Evolutionary conservation across 2,888 invertebrate genomes (phyloP), one percentile per base, ranked within the genome.

Genomic region (Neoascia interrupta): DNA sequence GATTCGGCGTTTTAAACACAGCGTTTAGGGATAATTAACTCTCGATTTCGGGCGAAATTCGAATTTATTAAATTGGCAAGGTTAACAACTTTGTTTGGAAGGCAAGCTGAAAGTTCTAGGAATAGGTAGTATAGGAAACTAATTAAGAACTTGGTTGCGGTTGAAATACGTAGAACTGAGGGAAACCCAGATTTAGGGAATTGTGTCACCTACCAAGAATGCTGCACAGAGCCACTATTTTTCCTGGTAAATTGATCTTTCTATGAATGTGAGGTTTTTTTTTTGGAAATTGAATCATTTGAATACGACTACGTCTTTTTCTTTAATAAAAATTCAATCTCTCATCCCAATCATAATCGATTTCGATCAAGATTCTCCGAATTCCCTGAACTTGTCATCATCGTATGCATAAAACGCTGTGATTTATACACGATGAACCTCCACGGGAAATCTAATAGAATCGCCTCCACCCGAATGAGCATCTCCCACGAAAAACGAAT

Each of bases 381-480:
- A 53, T 76, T 76, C 70, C 34, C 34, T 58, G 64, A 70, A 64
- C 47, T 64, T 70, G 47, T 45, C 70, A 54, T 76, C 70, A 53
- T 60, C 39, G 49, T 26, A 64, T 5, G 15, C 49, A 76, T 76
- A 70, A 76, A 70, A 47, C 8, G 51, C 37, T 15, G 19, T 76
- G 76, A 76, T 76, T 70, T 60, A 72, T 70, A 39, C 18, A 69
- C 26, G 19, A 21, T 47, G 45, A 31, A 53, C 64, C 70, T 72
- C 72, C 64, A 64, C 53, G 53, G 76, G 76, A 70, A 76, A 60
- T 70, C 70, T n/a, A 60, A 45, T 23, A 34, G 47, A 76, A 47
- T 53, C 53, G 47, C 58, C 54, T 18, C n/a, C 47, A 54, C 45
- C 60, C 28, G n/a, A 5, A 36, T 49, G 47, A 8, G 13, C 45